Base-by-base conservation (phyloP, 2,113 vertebrate species). In the Budorcas taxicolor region DNA sequence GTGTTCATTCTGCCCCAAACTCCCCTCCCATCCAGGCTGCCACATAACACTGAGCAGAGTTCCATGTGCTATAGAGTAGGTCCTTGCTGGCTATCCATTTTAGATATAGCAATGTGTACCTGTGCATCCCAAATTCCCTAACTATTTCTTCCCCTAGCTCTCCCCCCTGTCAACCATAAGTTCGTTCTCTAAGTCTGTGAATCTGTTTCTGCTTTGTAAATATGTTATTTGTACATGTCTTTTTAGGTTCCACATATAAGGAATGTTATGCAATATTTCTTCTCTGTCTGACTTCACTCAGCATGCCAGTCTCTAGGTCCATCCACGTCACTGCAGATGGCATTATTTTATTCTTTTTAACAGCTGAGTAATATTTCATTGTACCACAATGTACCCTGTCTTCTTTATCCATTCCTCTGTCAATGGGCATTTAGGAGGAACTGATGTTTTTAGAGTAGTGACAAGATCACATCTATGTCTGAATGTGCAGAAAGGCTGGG, bases 311-410 rank as follows among this genome's bases (percentile, higher is more conserved):
- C 36, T 76, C 23, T 43, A 76, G 71, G 23, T 76, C 40, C 12
- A 14, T 43, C 40, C 36, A 27, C 3, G 6, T 43, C 13, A 1
- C 71, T 74, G 5, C 71, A 14, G 36, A 74, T 74, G 71, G 71
- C 71, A 40, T 43, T 43, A 14, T 76, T 76, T 40, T 76, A 27
- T 76, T 15, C 23, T 76, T 76, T 43, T 76, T 76, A 76, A 43
- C 71, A 43, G 40, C 71, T 76, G 71, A 76, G 40, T 76, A 40
- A 43, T 14, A 27, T 43, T 76, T 43, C 12, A 27, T 14, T 43
- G 12, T 4, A 43, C 11, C 19, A 40, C n/a, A 40, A 12, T 0
- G 1, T 23, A 40, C 19, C 10, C n/a, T 71, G 40, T 76, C 40
- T 43, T 76, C 36, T 76, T 76, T 27, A 43, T 14, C 71, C 23